Evolutionary conservation across 1,140 invertebrate genomes (phyloP).

Genomic region (Meloidogyne hapla): DNA sequence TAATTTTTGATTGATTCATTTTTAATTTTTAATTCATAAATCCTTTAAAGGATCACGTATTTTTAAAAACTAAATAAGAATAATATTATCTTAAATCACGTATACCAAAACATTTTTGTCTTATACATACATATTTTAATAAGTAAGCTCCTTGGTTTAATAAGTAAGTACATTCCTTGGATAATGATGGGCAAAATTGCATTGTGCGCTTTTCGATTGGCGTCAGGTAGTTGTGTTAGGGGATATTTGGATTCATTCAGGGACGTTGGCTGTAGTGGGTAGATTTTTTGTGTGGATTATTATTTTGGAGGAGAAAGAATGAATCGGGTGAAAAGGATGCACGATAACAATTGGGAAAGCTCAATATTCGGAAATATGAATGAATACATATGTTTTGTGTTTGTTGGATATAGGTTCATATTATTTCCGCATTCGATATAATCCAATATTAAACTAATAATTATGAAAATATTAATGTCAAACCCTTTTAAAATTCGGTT

Average conservation of each 20-base stretch:
- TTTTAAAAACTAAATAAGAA: too few species aligned
- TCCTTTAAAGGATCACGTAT: too few species aligned
- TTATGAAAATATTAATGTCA: not conserved
- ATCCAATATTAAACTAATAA: too few species aligned
- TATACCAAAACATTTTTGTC: too few species aligned
- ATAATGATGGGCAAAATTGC: not conserved
- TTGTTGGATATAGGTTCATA: not conserved
- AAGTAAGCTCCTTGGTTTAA: not conserved
- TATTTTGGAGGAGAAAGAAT: not conserved
- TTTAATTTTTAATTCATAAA: too few species aligned
- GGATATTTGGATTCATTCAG: not conserved
- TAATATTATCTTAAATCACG: too few species aligned
- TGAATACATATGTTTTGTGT: not conserved
- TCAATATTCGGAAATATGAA: not conserved
- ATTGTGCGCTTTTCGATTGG: not conserved
- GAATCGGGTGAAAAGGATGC: slow-evolving; percentile 20
- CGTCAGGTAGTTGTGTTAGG: not conserved
- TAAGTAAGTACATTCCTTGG: not conserved
- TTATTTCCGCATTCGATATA: not conserved
- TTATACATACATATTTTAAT: not conserved
- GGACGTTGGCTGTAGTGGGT: not conserved
- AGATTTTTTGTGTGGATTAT: not conserved
- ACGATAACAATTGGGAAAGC: not conserved
- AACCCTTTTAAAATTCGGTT: not conserved
- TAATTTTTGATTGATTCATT: too few species aligned